Percentiles rank a stretch among this genome's conserved stretches.
Conservation (phyloP, 2,888 invertebrate species). For the Tanytarsus gracilentus region DNA sequence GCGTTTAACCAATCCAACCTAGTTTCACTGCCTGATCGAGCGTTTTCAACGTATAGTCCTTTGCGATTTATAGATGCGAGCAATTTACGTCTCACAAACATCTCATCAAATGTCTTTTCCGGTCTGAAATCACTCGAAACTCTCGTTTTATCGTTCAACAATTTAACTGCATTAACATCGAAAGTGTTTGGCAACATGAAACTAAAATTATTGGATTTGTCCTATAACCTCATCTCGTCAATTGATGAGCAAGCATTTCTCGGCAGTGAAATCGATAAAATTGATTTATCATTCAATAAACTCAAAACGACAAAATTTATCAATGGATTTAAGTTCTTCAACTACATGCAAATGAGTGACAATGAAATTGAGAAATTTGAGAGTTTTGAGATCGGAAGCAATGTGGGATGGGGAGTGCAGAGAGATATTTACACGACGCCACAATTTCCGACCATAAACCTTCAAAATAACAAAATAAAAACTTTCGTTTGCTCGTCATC, state of each 20-base stretch:
- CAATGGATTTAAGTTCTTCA: background rate
- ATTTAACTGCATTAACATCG: background rate
- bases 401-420: background rate
- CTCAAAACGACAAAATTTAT: background rate
- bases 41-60: background rate
- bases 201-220: conserved; percentile 6
- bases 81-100: background rate
- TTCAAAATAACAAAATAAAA: conserved; percentile 2
- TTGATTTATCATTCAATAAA: conserved; percentile 12
- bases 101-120: background rate
- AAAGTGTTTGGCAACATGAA: background rate
- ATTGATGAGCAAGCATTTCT: conserved; percentile 6
- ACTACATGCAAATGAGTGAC: background rate
- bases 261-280: background rate
- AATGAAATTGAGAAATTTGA: conserved; percentile 6
- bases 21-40: background rate
- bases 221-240: background rate
- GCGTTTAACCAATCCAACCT: conserved; percentile 1
- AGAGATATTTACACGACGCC: background rate
- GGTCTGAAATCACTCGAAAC: background rate
- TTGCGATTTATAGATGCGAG: background rate
- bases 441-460: background rate
- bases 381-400: background rate
- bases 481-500: background rate
- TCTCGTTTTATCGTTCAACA: conserved; percentile 3